These are phyloP conservation scores for Caranx ignobilis DNA, from an alignment of 2,113 vertebrate genomes.

Conservation along the genomic window DNA sequence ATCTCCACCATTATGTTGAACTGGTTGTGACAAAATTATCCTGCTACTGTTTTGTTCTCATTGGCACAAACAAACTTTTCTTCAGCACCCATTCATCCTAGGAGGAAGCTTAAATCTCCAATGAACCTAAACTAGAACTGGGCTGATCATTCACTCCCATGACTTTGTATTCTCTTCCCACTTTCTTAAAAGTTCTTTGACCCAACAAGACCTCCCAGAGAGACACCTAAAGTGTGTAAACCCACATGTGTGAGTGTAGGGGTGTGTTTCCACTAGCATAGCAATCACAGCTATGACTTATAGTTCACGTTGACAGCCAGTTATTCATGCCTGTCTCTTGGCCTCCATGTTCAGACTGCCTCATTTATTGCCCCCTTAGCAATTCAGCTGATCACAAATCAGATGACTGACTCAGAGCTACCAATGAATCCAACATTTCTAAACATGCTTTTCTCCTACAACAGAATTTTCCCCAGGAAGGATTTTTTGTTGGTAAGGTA, in stretches of 20 bases:
- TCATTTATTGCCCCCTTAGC: constrained; percentile 37
- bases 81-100: constrained; percentile 30
- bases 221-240: constrained; percentile 36
- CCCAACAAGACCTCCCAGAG: constrained; percentile 62
- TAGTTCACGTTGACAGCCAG: constrained; percentile 33
- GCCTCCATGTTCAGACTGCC: constrained; percentile 35
- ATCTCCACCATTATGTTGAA: background rate
- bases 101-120: background rate
- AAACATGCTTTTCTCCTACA: background rate
- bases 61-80: constrained; percentile 16
- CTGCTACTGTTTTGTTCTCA: constrained; percentile 38
- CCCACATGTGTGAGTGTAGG: constrained; percentile 12
- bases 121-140: constrained; percentile 14
- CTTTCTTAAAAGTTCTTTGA: constrained; percentile 16
- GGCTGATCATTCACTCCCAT: constrained; percentile 29
- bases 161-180: constrained; percentile 43
- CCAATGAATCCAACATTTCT: constrained; percentile 33
- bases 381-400: constrained; percentile 50
- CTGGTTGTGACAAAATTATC: constrained; percentile 10
- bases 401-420: constrained; percentile 25
- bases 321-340: constrained; percentile 57
- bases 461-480: constrained; percentile 36
- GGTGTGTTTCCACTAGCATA: constrained; percentile 31
- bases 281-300: constrained; percentile 55
- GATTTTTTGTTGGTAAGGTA: constrained; percentile 1